A percentile compares a stretch with the other conserved stretches of the same genome.
phyloP scores from a whole-genome alignment of 2,113 vertebrate genomes.

The Mus pahari region DNA sequence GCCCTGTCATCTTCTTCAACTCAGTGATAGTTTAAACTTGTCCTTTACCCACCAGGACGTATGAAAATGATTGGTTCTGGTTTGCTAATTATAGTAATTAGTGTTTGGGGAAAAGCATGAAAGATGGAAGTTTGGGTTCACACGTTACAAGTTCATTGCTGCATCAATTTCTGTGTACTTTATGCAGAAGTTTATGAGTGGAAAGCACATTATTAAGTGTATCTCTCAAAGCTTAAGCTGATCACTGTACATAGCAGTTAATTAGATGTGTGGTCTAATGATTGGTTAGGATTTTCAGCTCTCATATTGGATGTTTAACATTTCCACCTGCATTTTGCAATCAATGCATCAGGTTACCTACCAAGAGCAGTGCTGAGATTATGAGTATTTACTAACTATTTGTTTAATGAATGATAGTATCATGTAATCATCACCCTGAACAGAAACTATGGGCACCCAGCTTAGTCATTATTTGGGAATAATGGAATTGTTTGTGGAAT shows the following conservation, averaged over 20 bases:
- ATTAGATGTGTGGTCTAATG: background rate
- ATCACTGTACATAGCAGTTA: background rate
- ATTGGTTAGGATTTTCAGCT: background rate
- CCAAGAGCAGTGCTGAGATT: background rate
- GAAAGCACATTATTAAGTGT: background rate
- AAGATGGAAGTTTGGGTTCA: background rate
- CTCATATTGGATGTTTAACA: background rate
- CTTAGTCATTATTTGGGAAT: background rate
- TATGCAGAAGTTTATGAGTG: background rate
- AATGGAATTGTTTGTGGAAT: background rate
- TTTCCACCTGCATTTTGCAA: background rate
- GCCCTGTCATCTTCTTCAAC: background rate
- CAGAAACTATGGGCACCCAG: background rate
- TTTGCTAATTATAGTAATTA: conserved; percentile 39
- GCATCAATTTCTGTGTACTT: background rate
- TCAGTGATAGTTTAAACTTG: conserved; percentile 35
- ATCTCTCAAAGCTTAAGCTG: background rate
- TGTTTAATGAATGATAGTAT: background rate
- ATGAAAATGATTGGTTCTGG: conserved; percentile 38
- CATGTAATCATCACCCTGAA: background rate
- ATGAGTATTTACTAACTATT: background rate
- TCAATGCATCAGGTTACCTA: background rate
- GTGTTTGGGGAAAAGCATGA: background rate
- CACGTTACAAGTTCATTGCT: background rate
- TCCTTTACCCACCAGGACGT: conserved; percentile 5